These are phyloP conservation scores for Amia ocellicauda DNA, from an alignment of 2,113 vertebrate species.

Conservation along the genomic window DNA sequence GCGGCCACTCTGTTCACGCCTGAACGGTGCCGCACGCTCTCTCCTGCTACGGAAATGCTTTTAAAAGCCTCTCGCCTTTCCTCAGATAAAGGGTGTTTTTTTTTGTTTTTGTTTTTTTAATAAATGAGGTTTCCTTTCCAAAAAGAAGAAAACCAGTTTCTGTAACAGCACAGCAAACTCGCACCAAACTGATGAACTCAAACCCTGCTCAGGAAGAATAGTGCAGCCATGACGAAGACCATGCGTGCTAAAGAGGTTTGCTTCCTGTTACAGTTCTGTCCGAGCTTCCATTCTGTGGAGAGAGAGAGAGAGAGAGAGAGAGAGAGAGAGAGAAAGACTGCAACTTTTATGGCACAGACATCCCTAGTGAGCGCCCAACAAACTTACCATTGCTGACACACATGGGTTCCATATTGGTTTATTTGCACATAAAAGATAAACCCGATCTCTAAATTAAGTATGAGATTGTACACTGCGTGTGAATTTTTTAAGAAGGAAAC, in stretches of 20 bases:
- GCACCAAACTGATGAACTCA: slow-evolving; percentile 48
- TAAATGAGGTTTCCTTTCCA: slow-evolving; percentile 37
- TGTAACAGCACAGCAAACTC: slow-evolving; percentile 46
- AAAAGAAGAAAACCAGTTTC: slow-evolving; percentile 37
- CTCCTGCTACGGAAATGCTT: slow-evolving; percentile 50
- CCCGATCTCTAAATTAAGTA: slow-evolving; percentile 40
- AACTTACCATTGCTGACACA: slow-evolving; percentile 56
- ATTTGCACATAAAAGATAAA: slow-evolving; percentile 72
- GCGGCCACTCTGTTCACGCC: no score
- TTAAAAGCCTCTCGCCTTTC: slow-evolving; percentile 31
- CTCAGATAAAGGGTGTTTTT: slow-evolving; percentile 45
- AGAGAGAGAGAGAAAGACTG: no score
- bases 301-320: no score
- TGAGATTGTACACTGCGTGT: neutral
- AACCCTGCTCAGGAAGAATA: slow-evolving; percentile 47
- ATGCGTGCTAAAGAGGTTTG: slow-evolving; percentile 46
- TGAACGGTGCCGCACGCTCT: slow-evolving; percentile 68
- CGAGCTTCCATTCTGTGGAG: slow-evolving; percentile 61
- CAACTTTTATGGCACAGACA: slow-evolving; percentile 78
- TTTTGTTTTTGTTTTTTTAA: slow-evolving; percentile 47
- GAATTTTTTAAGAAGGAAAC: neutral
- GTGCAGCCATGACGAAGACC: slow-evolving; percentile 47
- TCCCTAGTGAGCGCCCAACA: slow-evolving; percentile 62
- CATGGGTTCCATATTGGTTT: slow-evolving; percentile 50
- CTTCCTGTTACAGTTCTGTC: slow-evolving; percentile 47